A percentile compares a stretch with the other conserved stretches of the same genome.
phyloP scores from a whole-genome alignment of 2,113 vertebrate species.

The Ictidomys tridecemlineatus region DNA sequence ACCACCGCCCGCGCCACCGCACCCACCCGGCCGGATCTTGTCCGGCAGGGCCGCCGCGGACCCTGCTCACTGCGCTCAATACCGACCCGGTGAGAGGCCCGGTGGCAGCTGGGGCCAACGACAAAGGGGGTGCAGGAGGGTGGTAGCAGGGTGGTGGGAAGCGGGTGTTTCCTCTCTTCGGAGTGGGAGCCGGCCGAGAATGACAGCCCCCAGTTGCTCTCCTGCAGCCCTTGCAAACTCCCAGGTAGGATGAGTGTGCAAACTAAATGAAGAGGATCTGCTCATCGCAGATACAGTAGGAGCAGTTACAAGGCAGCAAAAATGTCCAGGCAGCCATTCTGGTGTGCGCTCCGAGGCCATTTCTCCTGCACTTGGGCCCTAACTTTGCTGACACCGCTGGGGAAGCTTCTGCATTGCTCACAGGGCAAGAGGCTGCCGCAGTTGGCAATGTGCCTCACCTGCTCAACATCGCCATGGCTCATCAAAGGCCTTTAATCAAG shows the following conservation, averaged over 20 bases:
- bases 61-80: constrained; percentile 96
- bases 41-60: constrained; percentile 91
- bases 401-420: fast-evolving
- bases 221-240: not conserved
- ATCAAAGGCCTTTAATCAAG: not conserved
- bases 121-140: not conserved
- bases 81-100: constrained; percentile 93
- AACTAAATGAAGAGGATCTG: not conserved
- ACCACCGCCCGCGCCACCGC: constrained; percentile 54
- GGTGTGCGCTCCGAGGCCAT: fast-evolving
- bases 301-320: not conserved
- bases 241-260: not conserved
- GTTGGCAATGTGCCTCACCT: not conserved
- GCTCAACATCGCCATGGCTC: not conserved
- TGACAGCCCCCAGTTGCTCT: not conserved
- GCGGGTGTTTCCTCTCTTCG: not conserved
- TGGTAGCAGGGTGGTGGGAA: not conserved
- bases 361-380: not conserved
- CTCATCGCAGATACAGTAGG: not conserved
- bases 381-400: not conserved
- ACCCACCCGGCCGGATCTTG: constrained; percentile 87
- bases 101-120: not conserved
- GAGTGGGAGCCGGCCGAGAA: not conserved
- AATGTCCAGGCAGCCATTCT: not conserved
- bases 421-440: fast-evolving